Base-by-base conservation (phyloP, 2,888 invertebrate species). In the Brachynemurus nebulosus region DNA sequence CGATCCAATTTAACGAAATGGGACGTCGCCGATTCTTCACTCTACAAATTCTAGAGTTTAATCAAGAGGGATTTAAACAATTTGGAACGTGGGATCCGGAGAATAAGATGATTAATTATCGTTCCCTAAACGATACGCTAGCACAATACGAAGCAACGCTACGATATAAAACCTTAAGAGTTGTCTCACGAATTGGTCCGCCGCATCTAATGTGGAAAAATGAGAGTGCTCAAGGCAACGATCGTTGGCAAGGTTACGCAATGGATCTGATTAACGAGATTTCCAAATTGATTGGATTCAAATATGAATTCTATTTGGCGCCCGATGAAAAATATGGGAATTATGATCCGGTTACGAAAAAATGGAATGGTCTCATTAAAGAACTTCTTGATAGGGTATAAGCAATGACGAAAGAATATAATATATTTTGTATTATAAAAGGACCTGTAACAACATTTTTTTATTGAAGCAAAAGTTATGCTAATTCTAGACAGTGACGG, bases 201-300 rank as follows among this genome's bases (percentile, higher is more conserved):
- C 86, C 86, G 0, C 86, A 79, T 59, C 65, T 86, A 38, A 72
- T 77, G 61, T 64, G 70, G 56, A 72, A 65, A 51, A 59, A 30
- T 11, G 62, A 74, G 1, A 65, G 68, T 49, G 73, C 74, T 59
- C 58, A 66, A 2, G 89, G 85, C 4, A 89, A 86, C 57, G 82
- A 78, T 51, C 72, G 80, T 39, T 91, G 74, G 58, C 86, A 90
- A 62, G 92, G 93, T 2, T 97, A 90, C 61, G 83, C 89, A 2
- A 78, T 93, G 56, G 96, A 97, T 63, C 68, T 97, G 16, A 83
- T 97, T 54, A 69, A 81, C 42, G 81, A 81, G 58, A 78, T 97
- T 47, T 73, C 92, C 11, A 73, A 44, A 38, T 11, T 38, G 16
- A 20, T 25, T 51, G 70, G 76, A 45, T 78, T 88, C 53, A 77